These are phyloP conservation scores for Drosophila vallismaia DNA, from an alignment of 2,888 invertebrate genomes.

Conservation along the genomic window DNA sequence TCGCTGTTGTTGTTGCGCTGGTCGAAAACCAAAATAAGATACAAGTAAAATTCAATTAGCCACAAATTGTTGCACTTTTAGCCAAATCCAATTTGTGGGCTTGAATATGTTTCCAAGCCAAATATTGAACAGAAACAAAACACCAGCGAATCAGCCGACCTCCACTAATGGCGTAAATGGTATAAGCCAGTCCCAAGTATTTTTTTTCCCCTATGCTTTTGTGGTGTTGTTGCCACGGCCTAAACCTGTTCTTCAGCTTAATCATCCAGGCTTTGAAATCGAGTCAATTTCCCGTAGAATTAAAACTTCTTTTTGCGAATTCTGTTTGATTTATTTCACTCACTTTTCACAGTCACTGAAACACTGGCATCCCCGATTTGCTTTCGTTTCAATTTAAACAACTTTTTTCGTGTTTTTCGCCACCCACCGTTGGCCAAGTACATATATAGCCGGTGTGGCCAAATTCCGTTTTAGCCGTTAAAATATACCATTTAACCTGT, in stretches of 20 bases:
- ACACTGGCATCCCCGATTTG: conserved; percentile 51
- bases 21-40: conserved; percentile 54
- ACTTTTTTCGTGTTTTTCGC: conserved; percentile 34
- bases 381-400: conserved; percentile 38
- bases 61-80: conserved; percentile 63
- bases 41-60: conserved; percentile 67
- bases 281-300: conserved; percentile 6
- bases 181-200: conserved; percentile 74
- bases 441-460: conserved; percentile 2
- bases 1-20: conserved; percentile 55
- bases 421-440: conserved; percentile 32
- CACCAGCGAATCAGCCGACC: conserved; percentile 71
- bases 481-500: conserved; percentile 6
- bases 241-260: conserved; percentile 74
- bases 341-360: conserved; percentile 54
- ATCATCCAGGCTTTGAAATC: conserved; percentile 48
- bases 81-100: conserved; percentile 12
- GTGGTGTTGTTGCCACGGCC: conserved; percentile 56
- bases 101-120: conserved; percentile 31
- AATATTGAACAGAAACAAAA: conserved; percentile 58
- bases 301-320: not conserved
- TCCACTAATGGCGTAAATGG: conserved; percentile 76
- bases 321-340: conserved; percentile 26
- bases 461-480: conserved; percentile 11
- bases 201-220: conserved; percentile 56